These are phyloP conservation scores for Tenthredo livida DNA, from an alignment of 2,888 invertebrate species.

Conservation along the genomic window DNA sequence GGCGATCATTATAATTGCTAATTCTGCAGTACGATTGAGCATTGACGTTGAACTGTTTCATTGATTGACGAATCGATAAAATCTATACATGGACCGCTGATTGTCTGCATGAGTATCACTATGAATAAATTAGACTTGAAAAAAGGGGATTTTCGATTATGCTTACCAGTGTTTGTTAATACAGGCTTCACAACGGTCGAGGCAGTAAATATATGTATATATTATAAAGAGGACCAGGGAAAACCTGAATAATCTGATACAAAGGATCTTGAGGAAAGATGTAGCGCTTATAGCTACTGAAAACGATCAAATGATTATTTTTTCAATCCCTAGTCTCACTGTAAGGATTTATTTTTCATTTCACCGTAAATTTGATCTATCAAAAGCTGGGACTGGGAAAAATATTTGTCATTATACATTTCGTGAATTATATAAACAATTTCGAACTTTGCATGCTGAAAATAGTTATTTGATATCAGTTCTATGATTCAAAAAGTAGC, in stretches of 20 bases:
- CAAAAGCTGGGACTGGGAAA: neutral
- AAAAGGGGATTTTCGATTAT: neutral
- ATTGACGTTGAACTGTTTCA: neutral
- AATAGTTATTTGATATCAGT: neutral
- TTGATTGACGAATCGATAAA: neutral
- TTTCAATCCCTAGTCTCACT: neutral
- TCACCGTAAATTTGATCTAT: neutral
- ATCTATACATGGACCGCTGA: conserved; percentile 8
- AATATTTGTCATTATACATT: neutral
- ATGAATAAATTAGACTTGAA: neutral
- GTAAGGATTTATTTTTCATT: neutral
- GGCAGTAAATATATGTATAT: neutral
- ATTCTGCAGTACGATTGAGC: neutral
- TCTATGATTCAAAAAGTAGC: neutral
- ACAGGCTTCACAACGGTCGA: neutral
- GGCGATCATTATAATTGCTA: conserved; percentile 30
- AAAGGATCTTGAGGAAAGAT: neutral
- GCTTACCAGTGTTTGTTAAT: neutral
- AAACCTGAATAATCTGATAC: neutral
- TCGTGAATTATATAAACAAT: too few relatives aligned
- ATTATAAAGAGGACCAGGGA: neutral
- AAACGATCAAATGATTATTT: neutral
- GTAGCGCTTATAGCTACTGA: neutral
- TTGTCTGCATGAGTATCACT: conserved; percentile 24
- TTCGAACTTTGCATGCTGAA: too few relatives aligned